Conservation (phyloP, 2,797 vertebrate species). For the Telmatherina bonti region DNA sequence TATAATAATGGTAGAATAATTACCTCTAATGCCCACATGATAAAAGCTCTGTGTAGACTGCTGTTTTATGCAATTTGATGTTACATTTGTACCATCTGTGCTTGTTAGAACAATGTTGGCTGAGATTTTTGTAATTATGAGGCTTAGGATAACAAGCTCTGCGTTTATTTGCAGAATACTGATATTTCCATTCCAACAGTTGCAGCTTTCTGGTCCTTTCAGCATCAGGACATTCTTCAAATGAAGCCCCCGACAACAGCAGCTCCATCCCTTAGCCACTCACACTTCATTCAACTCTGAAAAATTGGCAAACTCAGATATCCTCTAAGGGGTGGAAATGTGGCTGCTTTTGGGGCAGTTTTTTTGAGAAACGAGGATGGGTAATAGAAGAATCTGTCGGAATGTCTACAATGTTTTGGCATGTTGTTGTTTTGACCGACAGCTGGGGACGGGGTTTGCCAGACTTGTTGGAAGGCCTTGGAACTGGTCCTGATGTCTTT, state of each 20-base stretch:
- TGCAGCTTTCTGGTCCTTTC: not conserved
- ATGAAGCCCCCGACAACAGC: constrained; percentile 47
- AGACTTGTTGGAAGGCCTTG: constrained; percentile 45
- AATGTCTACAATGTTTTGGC: constrained; percentile 53
- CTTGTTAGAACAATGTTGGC: constrained; percentile 4
- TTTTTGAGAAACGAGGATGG: constrained; percentile 45
- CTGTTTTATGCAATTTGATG: constrained; percentile 38
- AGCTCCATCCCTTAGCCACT: constrained; percentile 59
- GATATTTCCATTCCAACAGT: not conserved
- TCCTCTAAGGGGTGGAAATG: constrained; percentile 73
- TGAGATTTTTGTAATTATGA: not conserved
- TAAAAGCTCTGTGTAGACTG: constrained; percentile 35
- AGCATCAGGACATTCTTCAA: constrained; percentile 35
- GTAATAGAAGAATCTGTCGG: constrained; percentile 29
- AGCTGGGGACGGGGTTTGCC: constrained; percentile 62
- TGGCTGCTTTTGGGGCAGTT: constrained; percentile 67
- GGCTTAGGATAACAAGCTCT: not conserved
- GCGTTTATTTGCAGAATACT: not conserved
- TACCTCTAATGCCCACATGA: constrained; percentile 40
- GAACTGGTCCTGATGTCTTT: constrained; percentile 57
- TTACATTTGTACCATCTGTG: constrained; percentile 30
- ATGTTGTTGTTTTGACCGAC: constrained; percentile 65
- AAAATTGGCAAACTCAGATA: constrained; percentile 42
- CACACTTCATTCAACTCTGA: constrained; percentile 57
- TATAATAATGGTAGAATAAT: constrained; percentile 50